Evolutionary conservation across 2,888 invertebrate genomes (phyloP), one percentile per base, ranked within the genome.

Genomic region (Rapana venosa): DNA sequence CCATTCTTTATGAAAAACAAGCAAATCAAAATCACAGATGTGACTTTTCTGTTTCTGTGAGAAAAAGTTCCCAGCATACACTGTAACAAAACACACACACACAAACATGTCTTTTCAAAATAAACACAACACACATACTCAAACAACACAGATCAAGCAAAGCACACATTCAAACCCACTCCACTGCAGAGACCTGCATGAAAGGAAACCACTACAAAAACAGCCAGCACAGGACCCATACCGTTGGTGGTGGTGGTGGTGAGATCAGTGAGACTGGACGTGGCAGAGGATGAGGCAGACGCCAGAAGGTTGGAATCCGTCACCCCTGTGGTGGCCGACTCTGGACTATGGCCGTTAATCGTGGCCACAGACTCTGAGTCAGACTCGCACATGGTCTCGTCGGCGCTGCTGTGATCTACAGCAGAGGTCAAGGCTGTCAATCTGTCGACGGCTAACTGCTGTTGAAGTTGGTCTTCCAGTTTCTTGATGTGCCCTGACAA

Each of bases 161-260:
- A 15, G 6, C 15, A 61, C 13, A 22, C 26, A 66, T 26, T 66
- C 66, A 66, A 17, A 66, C 66, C 17, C 66, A 66, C 66, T 22
- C 66, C 17, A 17, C 17, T 26, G 26, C 15, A 66, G 20, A 2
- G 20, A 66, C 66, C 1, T 26, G 26, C 66, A 66, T 13, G 26
- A 17, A 66, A 17, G 26, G 17, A 26, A 66, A 22, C 2, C 26
- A 13, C 4, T n/a, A 74, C 1, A 1, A 22, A 74, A 11, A 74
- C 74, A 11, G 8, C 8, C 22, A 22, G 32, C 77, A 77, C 77
- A 77, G 32, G 32, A 11, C 30, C 77, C 77, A 79, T 91, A 94
- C 94, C 94, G 91, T 92, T 91, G 22, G 83, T 85, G 22, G 86
- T 91, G 22, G 83, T 85, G 22, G 86, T 87, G 20, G 89, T 88